phyloP scores from a whole-genome alignment of 2,888 invertebrate genomes.

The Tipula unca region DNA sequence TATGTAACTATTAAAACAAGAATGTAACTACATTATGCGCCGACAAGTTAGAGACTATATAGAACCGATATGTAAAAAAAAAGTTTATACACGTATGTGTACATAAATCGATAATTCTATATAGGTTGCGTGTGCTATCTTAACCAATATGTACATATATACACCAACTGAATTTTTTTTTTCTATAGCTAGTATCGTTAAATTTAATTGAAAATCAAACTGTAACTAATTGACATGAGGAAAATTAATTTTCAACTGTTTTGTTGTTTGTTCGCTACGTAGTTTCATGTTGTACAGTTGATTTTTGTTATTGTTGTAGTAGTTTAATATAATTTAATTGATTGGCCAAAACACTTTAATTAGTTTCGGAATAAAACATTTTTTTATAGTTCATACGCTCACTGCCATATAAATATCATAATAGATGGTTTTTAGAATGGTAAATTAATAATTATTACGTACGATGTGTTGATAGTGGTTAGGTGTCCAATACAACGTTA shows the following conservation, averaged over 20 bases:
- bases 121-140: not conserved
- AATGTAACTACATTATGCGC: not conserved
- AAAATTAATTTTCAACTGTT: not conserved
- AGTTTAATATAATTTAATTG: not conserved
- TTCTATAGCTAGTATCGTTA: not conserved
- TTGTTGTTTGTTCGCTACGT: not conserved
- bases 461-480: too few species aligned
- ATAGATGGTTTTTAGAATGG: too few species aligned
- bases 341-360: not conserved
- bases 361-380: not conserved
- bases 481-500: too few species aligned
- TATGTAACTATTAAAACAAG: not conserved
- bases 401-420: too few species aligned
- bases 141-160: not conserved
- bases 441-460: too few species aligned
- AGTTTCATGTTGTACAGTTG: not conserved
- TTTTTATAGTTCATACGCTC: not conserved
- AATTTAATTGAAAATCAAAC: constrained; percentile 8
- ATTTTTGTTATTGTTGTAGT: not conserved
- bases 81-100: not conserved
- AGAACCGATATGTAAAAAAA: not conserved
- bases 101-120: not conserved
- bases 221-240: not conserved
- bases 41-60: not conserved
- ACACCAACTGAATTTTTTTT: not conserved